Evolutionary conservation across 35 echinoderm and acorn worm genomes (phyloP).

Genomic region (Heliocidaris erythrogramma): DNA sequence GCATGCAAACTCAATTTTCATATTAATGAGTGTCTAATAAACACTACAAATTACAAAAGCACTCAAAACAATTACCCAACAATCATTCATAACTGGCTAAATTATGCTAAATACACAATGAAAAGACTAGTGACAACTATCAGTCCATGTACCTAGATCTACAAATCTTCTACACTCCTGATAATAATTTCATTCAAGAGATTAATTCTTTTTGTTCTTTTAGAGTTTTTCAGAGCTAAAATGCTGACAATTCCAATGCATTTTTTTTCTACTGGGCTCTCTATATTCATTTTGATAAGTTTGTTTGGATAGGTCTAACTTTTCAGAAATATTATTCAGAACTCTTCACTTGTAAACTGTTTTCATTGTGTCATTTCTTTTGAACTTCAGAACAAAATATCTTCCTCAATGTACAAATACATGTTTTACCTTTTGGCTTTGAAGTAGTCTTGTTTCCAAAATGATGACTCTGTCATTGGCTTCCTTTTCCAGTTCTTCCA

Average conservation of each 20-base stretch:
- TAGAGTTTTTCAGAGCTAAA: too few relatives aligned
- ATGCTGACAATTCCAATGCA: too few relatives aligned
- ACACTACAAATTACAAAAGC: neutral
- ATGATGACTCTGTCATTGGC: slow-evolving; percentile 82
- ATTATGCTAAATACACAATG: neutral
- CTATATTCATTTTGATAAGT: too few relatives aligned
- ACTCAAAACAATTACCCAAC: neutral
- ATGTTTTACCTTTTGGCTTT: slow-evolving; percentile 44
- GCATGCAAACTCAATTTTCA: neutral
- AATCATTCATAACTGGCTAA: neutral
- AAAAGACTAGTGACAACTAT: neutral
- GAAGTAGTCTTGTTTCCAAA: slow-evolving; percentile 76
- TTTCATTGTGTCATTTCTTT: neutral
- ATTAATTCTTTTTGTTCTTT: too few relatives aligned
- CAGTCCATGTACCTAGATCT: too few relatives aligned
- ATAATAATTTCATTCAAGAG: too few relatives aligned
- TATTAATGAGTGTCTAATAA: neutral
- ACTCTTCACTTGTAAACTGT: too few relatives aligned
- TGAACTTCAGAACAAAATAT: neutral
- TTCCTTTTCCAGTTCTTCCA: slow-evolving; percentile 91
- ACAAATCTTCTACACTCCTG: too few relatives aligned
- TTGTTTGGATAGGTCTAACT: too few relatives aligned
- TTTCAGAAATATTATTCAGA: too few relatives aligned
- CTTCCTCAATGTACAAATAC: neutral
- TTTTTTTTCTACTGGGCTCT: too few relatives aligned